phyloP scores from a whole-genome alignment of 2,797 vertebrate genomes.

The Denticeps clupeoides region DNA sequence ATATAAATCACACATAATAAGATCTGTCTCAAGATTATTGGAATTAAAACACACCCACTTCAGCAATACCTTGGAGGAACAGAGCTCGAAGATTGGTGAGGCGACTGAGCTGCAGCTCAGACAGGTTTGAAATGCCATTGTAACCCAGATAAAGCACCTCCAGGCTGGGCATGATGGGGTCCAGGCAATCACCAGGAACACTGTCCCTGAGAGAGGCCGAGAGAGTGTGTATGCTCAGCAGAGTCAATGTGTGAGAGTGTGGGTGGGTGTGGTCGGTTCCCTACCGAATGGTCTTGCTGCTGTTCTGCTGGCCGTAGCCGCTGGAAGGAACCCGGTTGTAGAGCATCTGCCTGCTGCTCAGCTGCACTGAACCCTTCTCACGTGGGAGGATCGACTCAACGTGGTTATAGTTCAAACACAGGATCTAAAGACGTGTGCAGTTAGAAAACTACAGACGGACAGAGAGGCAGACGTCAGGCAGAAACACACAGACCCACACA shows the following conservation, averaged over 20 bases:
- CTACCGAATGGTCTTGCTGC: slow-evolving; percentile 59
- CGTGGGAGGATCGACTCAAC: slow-evolving; percentile 73
- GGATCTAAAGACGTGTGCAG: slow-evolving; percentile 42
- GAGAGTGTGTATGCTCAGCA: not conserved
- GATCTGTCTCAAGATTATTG: not conserved
- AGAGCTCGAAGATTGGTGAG: slow-evolving; percentile 76
- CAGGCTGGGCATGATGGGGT: slow-evolving; percentile 76
- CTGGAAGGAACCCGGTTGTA: slow-evolving; percentile 72
- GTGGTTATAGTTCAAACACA: slow-evolving; percentile 73
- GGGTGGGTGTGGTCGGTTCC: not conserved
- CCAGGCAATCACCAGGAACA: slow-evolving; percentile 46
- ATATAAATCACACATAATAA: no score
- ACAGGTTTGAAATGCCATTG: slow-evolving; percentile 78
- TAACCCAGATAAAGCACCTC: slow-evolving; percentile 81
- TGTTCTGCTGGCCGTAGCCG: slow-evolving; percentile 67
- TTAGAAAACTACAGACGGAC: not conserved
- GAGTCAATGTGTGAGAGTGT: not conserved
- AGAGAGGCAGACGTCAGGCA: not conserved
- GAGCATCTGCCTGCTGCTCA: slow-evolving; percentile 67
- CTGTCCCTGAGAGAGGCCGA: slow-evolving; percentile 48
- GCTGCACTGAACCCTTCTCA: slow-evolving; percentile 56
- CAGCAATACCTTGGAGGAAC: slow-evolving; percentile 67
- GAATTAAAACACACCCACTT: not conserved
- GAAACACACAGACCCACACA: slow-evolving; percentile 23
- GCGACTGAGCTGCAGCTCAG: slow-evolving; percentile 75